Conservation (phyloP, 2,888 invertebrate genomes). For the Koerneria pararmatus region DNA sequence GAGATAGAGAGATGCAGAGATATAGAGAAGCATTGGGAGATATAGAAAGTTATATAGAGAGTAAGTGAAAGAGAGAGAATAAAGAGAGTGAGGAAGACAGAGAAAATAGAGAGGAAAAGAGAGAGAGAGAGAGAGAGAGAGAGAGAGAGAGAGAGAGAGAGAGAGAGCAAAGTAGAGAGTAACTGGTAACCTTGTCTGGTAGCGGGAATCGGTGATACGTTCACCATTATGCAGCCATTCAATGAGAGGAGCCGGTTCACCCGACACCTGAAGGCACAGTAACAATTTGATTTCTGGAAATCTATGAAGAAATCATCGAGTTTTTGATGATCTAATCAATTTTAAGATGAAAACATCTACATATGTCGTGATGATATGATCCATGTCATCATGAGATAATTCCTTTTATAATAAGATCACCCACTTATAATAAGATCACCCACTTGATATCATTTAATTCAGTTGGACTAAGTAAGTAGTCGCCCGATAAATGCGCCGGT, state of each 20-base stretch:
- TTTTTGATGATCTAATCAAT: no score
- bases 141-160: not conserved
- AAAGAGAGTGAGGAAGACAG: constrained; percentile 3
- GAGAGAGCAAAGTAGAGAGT: not conserved
- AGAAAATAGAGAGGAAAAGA: not conserved
- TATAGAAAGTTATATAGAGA: not conserved
- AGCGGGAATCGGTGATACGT: constrained; percentile 31
- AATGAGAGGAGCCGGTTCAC: constrained; percentile 59
- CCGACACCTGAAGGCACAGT: constrained; percentile 36
- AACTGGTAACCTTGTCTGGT: constrained; percentile 23
- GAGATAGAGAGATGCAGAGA: no score
- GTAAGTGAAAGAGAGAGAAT: not conserved
- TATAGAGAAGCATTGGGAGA: not conserved
- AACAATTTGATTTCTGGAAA: not conserved
- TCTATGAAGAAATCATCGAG: no score
- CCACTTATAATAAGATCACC: no score
- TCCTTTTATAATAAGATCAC: no score
- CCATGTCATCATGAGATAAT: no score
- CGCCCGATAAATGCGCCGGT: no score
- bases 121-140: not conserved
- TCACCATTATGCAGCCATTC: constrained; percentile 59
- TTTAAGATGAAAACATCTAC: no score
- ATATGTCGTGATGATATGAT: no score
- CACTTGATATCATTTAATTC: no score
- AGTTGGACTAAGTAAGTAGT: no score